Conservation (phyloP, 2,113 vertebrate species). For the Mesoclemmys tuberculata region DNA sequence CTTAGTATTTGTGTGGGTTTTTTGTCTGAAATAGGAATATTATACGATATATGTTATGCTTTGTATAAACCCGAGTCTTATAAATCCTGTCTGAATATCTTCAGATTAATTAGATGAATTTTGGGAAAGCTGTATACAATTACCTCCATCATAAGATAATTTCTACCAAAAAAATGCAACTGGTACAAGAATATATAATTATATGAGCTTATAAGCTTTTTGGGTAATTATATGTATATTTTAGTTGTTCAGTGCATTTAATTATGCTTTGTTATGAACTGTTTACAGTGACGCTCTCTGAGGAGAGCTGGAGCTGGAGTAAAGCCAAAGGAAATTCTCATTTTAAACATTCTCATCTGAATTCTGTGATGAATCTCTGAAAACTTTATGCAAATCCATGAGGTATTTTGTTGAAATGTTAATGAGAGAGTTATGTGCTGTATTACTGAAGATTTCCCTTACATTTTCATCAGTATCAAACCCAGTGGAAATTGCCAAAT, state of each 20-base stretch:
- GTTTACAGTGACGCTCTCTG: constrained; percentile 38
- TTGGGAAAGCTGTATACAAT: constrained; percentile 12
- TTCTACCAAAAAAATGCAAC: constrained; percentile 42
- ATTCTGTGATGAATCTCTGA: constrained; percentile 24
- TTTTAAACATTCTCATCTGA: constrained; percentile 9
- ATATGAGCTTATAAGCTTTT: constrained; percentile 29
- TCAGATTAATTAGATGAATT: constrained; percentile 54
- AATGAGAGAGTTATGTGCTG: constrained; percentile 57
- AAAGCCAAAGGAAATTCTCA: constrained; percentile 52
- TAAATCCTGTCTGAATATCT: constrained; percentile 19
- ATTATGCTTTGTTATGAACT: constrained; percentile 67
- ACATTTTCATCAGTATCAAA: constrained; percentile 31
- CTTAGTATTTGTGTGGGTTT: neutral
- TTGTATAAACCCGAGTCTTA: neutral
- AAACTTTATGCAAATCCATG: constrained; percentile 56
- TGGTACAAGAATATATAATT: constrained; percentile 55
- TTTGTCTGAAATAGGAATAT: accelerated
- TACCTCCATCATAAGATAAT: constrained; percentile 1
- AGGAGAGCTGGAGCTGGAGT: constrained; percentile 42
- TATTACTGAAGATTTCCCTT: constrained; percentile 48
- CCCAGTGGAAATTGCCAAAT: constrained; percentile 54
- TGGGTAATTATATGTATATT: constrained; percentile 68
- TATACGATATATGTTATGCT: neutral
- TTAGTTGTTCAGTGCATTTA: constrained; percentile 63
- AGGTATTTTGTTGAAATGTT: constrained; percentile 60